phyloP scores from a whole-genome alignment of 1,140 invertebrate genomes.

The Batillaria attramentaria region DNA sequence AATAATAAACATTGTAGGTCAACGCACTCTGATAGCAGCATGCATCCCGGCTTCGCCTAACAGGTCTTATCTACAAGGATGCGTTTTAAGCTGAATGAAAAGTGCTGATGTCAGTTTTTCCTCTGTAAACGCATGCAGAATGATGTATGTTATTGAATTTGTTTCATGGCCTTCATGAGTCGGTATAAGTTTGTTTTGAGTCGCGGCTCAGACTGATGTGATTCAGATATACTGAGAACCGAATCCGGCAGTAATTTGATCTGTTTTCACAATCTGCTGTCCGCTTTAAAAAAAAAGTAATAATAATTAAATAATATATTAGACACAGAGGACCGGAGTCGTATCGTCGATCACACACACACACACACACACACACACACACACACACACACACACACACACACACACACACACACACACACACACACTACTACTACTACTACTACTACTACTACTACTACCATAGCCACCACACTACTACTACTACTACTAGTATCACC shows the following conservation, averaged over 20 bases:
- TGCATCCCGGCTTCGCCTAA: too few species aligned
- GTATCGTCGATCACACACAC: neutral
- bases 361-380: slow-evolving; percentile 1
- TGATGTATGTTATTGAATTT: too few species aligned
- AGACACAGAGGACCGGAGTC: too few species aligned
- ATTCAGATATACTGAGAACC: neutral
- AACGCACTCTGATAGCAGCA: too few species aligned
- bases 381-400: slow-evolving; percentile 5
- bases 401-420: neutral
- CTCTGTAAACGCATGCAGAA: too few species aligned
- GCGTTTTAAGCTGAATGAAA: too few species aligned
- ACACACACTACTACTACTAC: neutral
- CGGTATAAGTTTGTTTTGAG: too few species aligned
- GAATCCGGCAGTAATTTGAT: neutral
- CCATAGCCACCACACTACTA: neutral
- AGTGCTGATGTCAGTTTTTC: too few species aligned
- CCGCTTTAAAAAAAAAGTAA: neutral
- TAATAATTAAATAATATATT: too few species aligned
- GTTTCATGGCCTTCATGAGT: too few species aligned
- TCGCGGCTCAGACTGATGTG: neutral
- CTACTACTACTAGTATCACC: neutral
- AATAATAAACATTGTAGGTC: too few species aligned
- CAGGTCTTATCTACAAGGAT: too few species aligned
- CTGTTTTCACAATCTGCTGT: neutral
- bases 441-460: neutral